These are phyloP conservation scores for Panulirus ornatus DNA, from an alignment of 1,140 invertebrate species.

Conservation along the genomic window DNA sequence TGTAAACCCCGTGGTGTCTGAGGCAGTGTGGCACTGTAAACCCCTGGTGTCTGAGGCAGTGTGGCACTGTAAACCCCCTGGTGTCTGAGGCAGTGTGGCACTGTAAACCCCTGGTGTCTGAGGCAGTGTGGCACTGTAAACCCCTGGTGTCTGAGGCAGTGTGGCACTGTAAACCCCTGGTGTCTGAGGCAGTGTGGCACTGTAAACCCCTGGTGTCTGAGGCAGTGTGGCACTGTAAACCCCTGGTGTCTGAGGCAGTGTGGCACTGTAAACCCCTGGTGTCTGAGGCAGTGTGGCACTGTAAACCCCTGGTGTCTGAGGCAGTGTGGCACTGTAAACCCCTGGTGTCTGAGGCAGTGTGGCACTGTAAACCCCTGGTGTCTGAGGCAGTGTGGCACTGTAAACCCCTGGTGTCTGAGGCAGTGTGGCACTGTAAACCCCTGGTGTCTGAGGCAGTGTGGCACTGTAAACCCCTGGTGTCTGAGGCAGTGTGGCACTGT, in stretches of 20 bases:
- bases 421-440: slow-evolving; percentile 38
- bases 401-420: slow-evolving; percentile 49
- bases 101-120: too few species aligned
- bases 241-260: neutral
- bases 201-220: neutral
- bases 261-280: neutral
- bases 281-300: neutral
- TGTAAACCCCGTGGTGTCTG: too few species aligned
- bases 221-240: slow-evolving; percentile 3
- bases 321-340: neutral
- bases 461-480: too few species aligned
- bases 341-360: neutral
- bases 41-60: too few species aligned
- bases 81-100: too few species aligned
- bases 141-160: too few species aligned
- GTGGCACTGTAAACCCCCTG: too few species aligned
- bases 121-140: too few species aligned
- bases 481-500: too few species aligned
- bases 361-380: neutral
- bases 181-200: neutral
- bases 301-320: neutral
- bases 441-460: neutral
- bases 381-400: slow-evolving; percentile 32
- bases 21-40: too few species aligned
- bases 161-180: neutral